Evolutionary conservation across 2,888 invertebrate genomes (phyloP).

Genomic region (Eubasilissa splendida): DNA sequence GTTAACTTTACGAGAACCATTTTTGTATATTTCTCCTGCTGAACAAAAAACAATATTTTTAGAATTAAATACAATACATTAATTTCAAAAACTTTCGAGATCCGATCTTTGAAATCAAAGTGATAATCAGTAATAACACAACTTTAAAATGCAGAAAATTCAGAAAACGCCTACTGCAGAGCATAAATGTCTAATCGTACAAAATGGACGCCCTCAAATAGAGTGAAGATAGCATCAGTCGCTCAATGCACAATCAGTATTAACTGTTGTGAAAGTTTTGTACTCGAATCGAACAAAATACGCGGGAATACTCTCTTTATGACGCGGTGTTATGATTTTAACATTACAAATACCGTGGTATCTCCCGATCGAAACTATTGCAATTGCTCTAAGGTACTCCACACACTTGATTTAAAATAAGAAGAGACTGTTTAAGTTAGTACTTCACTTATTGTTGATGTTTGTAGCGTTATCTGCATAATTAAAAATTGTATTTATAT

Average conservation of each 20-base stretch:
- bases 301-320: too few relatives aligned
- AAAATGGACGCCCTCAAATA: neutral
- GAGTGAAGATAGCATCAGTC: neutral
- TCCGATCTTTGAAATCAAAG: neutral
- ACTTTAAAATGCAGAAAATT: conserved; percentile 9
- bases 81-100: neutral
- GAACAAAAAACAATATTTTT: neutral
- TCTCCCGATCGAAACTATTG: too few relatives aligned
- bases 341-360: too few relatives aligned
- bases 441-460: too few relatives aligned
- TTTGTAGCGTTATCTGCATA: too few relatives aligned
- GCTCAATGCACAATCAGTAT: neutral
- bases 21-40: neutral
- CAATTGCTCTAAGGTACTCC: too few relatives aligned
- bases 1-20: conserved; percentile 34
- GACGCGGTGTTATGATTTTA: too few relatives aligned
- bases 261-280: neutral
- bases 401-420: too few relatives aligned
- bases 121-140: neutral
- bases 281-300: neutral
- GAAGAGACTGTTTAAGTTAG: too few relatives aligned
- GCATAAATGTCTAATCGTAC: neutral
- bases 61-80: neutral
- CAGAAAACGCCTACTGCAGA: conserved; percentile 4
- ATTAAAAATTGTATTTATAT: too few relatives aligned